A percentile compares a stretch with the other conserved stretches of the same genome.
phyloP scores from a whole-genome alignment of 2,888 invertebrate genomes.

The Acanthosepion esculentum region DNA sequence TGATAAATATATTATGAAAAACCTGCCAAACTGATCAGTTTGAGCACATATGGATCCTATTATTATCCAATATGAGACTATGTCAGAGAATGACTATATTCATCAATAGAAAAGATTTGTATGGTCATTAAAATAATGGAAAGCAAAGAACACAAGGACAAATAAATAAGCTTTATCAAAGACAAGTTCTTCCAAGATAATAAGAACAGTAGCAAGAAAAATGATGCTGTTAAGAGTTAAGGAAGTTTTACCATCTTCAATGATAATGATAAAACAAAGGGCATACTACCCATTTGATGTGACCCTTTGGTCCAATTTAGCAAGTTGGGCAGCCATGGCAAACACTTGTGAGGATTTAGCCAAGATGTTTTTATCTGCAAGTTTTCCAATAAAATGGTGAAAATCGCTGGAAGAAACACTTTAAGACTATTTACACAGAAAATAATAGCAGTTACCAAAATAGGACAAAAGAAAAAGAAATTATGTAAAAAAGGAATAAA shows the following conservation, averaged over 20 bases:
- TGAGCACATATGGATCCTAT: too few relatives aligned
- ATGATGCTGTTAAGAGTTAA: not conserved
- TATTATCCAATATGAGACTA: not conserved
- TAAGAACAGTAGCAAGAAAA: not conserved
- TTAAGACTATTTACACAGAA: constrained; percentile 13
- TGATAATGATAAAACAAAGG: not conserved
- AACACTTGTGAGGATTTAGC: not conserved
- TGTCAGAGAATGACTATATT: not conserved
- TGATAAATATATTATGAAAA: too few relatives aligned
- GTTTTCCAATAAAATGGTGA: constrained; percentile 22
- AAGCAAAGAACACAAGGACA: not conserved
- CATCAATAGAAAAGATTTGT: not conserved
- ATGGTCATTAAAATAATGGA: not conserved
- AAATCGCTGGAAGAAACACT: not conserved
- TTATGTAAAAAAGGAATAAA: not conserved
- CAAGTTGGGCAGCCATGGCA: not conserved
- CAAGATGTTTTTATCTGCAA: constrained; percentile 13
- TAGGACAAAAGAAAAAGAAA: not conserved
- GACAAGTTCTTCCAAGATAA: not conserved
- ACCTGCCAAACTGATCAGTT: too few relatives aligned
- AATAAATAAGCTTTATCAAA: not conserved
- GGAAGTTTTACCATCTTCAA: not conserved
- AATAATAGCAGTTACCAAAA: constrained; percentile 33
- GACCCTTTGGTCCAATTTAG: constrained; percentile 8
- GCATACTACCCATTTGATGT: constrained; percentile 17